A percentile compares a stretch with the other conserved stretches of the same genome.
These are phyloP conservation scores for Phrynosoma blainvillii DNA, from an alignment of 2,113 vertebrate genomes.

Conservation along the genomic window DNA sequence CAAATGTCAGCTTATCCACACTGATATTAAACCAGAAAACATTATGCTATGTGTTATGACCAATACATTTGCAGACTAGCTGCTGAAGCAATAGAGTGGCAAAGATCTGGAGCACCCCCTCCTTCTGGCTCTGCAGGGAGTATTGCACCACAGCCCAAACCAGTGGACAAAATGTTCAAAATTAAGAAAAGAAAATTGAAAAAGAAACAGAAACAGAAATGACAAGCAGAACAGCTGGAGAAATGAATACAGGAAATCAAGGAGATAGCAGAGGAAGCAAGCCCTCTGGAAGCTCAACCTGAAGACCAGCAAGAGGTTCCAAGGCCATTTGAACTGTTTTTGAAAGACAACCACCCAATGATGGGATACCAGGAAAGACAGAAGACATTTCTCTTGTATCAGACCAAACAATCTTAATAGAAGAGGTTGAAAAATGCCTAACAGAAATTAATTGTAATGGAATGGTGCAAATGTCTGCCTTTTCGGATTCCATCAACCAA, in stretches of 20 bases:
- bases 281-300: constrained; percentile 82
- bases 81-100: constrained; percentile 96
- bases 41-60: constrained; percentile 92
- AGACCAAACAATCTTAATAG: constrained; percentile 61
- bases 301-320: constrained; percentile 79
- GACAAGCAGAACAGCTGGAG: constrained; percentile 93
- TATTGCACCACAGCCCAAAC: no score
- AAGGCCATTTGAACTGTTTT: constrained; percentile 72
- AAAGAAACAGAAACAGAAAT: constrained; percentile 90
- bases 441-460: constrained; percentile 87
- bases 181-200: constrained; percentile 99
- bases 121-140: constrained; percentile 94
- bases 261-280: constrained; percentile 85
- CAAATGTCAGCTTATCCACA: constrained; percentile 97
- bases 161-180: constrained; percentile 91
- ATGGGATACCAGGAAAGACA: constrained; percentile 72
- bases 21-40: constrained; percentile 98
- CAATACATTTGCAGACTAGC: constrained; percentile 92
- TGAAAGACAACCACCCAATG: constrained; percentile 74
- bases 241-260: constrained; percentile 93
- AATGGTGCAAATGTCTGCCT: constrained; percentile 62
- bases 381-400: constrained; percentile 57
- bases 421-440: constrained; percentile 58
- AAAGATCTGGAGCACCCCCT: constrained; percentile 90
- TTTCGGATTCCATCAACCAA: constrained; percentile 63